These are phyloP conservation scores for Styela plicata DNA, from an alignment of 23 tunicate genomes.

Conservation along the genomic window DNA sequence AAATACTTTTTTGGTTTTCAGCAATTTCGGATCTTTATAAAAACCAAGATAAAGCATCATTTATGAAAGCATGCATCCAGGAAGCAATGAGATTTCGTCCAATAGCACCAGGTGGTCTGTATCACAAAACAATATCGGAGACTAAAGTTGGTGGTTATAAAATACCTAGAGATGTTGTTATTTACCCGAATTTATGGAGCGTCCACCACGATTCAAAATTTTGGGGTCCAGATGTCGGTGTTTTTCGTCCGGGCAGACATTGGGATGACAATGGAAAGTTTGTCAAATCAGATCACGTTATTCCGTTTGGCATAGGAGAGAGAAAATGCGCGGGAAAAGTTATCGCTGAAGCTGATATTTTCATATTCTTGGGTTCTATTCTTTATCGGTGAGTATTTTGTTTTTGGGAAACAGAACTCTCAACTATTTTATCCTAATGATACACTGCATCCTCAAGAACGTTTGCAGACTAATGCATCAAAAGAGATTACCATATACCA, in stretches of 20 bases:
- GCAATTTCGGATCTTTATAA: conserved; percentile 13
- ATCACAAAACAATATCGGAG: conserved; percentile 53
- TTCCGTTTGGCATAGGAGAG: conserved; percentile 59
- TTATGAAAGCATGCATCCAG: conserved; percentile 47
- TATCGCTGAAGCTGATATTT: conserved; percentile 40
- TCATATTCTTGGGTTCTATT: conserved; percentile 34
- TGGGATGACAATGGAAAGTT: conserved; percentile 52
- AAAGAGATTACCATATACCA: no score
- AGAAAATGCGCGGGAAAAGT: conserved; percentile 61
- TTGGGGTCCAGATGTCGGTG: conserved; percentile 76
- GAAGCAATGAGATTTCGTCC: conserved; percentile 76
- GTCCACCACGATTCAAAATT: conserved; percentile 53
- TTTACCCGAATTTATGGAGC: conserved; percentile 74
- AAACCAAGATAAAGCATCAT: conserved; percentile 29
- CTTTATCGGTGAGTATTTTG: conserved; percentile 12
- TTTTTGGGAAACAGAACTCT: background rate
- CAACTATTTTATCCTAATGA: background rate
- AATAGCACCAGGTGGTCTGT: conserved; percentile 46
- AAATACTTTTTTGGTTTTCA: no score
- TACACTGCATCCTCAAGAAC: no score
- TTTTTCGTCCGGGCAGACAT: conserved; percentile 82
- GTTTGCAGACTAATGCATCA: no score
- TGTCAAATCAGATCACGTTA: conserved; percentile 44
- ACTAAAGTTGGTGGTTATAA: conserved; percentile 50
- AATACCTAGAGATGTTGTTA: conserved; percentile 43